Evolutionary conservation across 1,140 invertebrate genomes (phyloP), one percentile per base, ranked within the genome.

Genomic region (Centruroides vittatus): DNA sequence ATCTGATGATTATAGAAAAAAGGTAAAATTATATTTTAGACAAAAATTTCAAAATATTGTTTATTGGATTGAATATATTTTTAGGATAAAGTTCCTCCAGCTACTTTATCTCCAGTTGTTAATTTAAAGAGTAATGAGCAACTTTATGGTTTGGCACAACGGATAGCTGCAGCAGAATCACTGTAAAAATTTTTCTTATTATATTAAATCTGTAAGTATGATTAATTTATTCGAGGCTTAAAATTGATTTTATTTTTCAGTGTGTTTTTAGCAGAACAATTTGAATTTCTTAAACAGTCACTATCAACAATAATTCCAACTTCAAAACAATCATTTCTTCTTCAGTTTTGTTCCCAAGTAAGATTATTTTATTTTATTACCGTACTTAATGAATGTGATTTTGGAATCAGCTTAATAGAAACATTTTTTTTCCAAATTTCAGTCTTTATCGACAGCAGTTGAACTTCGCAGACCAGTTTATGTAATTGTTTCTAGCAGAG

Each of bases 91-190:
- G 76, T 86, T 13, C 70, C 76, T 48, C 79, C 80, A 69, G 83
- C 88, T 3, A 74, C 76, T 55, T 70, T 86, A 12, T 88, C 87
- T 2, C 76, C 83, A 5, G 80, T 82, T 61, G 83, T 92, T 35
- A 80, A 91, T 70, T 75, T 93, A 54, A 75, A 74, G 9, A 80
- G 83, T 63, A 76, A 83, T 5, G 84, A 88, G 51, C 84, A 79
- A 62, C 70, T 96, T 5, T 86, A 85, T 71, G 90, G 89, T 4
- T 72, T 97, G 10, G 77, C 83, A 2, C 89, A 93, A 71, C 79
- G 93, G 65, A 83, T 94, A 41, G 86, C 95, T 5, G 93, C 87
- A 0, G 85, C 93, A 0, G 93, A 98, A 76, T 96, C 92, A 67
- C 78, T 92, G 78, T 79, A 69, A 73, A 76, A 72, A 35, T 11